Evolutionary conservation across 2,797 vertebrate genomes (phyloP).

Genomic region (Chaetophractus vellerosus): DNA sequence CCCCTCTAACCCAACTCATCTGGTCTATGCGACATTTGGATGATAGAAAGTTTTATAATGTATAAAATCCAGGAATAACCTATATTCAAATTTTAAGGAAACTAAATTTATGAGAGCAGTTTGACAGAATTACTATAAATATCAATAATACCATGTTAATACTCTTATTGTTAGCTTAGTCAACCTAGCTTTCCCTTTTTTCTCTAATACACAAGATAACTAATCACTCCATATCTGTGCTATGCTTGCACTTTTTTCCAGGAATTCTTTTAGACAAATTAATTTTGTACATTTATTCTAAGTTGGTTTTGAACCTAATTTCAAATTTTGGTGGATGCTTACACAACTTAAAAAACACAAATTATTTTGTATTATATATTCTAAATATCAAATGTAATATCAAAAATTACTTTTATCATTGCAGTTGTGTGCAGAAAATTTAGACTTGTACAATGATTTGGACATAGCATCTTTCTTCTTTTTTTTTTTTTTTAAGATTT

Average conservation of each 20-base stretch:
- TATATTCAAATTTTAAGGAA: constrained; percentile 25
- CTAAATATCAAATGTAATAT: constrained; percentile 57
- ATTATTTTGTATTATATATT: constrained; percentile 42
- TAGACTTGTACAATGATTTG: not conserved
- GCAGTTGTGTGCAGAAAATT: not conserved
- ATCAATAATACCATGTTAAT: constrained; percentile 20
- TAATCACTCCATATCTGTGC: not conserved
- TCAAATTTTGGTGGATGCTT: not conserved
- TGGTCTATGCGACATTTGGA: not conserved
- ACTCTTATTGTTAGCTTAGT: constrained; percentile 19
- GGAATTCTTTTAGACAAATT: not conserved
- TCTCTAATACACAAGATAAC: constrained; percentile 19
- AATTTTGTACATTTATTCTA: constrained; percentile 55
- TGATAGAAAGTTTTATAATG: not conserved
- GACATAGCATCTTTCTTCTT: constrained; percentile 25
- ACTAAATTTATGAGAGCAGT: not conserved
- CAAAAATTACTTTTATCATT: constrained; percentile 28
- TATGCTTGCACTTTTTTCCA: not conserved
- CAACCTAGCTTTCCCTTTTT: constrained; percentile 16
- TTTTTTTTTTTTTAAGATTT: too few species aligned
- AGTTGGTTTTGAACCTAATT: constrained; percentile 42
- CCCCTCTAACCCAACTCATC: not conserved
- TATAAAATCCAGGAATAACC: constrained; percentile 32
- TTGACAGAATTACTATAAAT: constrained; percentile 24
- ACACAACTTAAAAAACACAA: not conserved